Evolutionary conservation across 2,888 invertebrate species (phyloP), one percentile per base, ranked within the genome.

Genomic region (Latrodectus elegans): DNA sequence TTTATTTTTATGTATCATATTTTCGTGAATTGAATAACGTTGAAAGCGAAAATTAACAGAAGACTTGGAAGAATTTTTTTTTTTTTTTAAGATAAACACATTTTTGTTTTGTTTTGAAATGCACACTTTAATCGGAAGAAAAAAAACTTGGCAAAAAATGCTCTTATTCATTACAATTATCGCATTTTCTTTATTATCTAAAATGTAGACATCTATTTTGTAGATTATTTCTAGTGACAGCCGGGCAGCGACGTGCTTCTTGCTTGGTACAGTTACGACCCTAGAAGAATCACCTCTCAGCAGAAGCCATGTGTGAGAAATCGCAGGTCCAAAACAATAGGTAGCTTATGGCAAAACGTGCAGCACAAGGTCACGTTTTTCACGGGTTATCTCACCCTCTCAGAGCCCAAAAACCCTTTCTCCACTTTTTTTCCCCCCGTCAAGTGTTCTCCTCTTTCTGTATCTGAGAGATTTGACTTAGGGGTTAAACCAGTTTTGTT

Each of bases 351-450:
- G 67, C 53, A 55, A 55, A 65, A 67, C 65, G 26, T 22, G 72
- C n/a, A 38, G 17, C n/a, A 22, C 53, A 11, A 12, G 78, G 73
- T 84, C 84, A 84, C 84, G 84, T 84, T 72, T 72, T 84, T 78
- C 84, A 84, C 84, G 84, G 78, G 78, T 64, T 84, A 84, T 84
- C 84, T 78, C 70, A 65, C 77, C 65, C 78, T 38, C 77, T 65
- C 67, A 73, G 73, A 53, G 76, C 26, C 22, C 15, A 60, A 73
- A 73, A 55, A 22, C 26, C 70, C 65, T 52, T 52, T 70, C 60
- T 68, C 22, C 17, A 17, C 26, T 75, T 14, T 53, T 26, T 14
- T 22, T 15, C 8, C 14, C 52, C 11, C 22, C 60, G 26, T 70
- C 49, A 22, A 22, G 17, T 75, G 73, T 22, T 38, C 8, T n/a